Conservation (phyloP, 2,888 invertebrate genomes). For the Furcula furcula region DNA sequence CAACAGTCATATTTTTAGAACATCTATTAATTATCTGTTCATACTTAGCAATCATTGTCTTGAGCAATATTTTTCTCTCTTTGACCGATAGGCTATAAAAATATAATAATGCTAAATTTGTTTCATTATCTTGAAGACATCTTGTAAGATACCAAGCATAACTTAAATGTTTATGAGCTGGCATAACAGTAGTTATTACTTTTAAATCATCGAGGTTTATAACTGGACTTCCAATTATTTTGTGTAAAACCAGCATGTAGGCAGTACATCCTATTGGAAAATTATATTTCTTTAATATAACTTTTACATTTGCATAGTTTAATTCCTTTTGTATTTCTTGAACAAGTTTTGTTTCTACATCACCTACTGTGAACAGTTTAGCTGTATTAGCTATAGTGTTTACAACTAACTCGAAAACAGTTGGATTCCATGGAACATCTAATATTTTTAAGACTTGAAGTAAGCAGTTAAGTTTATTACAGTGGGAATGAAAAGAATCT, state of each 20-base stretch:
- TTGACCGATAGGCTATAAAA: conserved; percentile 47
- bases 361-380: conserved; percentile 64
- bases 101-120: conserved; percentile 58
- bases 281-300: conserved; percentile 72
- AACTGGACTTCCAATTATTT: conserved; percentile 48
- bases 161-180: conserved; percentile 51
- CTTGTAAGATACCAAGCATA: conserved; percentile 61
- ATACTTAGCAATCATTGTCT: conserved; percentile 58
- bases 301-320: conserved; percentile 69
- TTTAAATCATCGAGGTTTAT: conserved; percentile 64
- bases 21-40: conserved; percentile 60
- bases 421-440: conserved; percentile 69
- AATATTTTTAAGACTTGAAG: conserved; percentile 67
- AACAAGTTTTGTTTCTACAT: conserved; percentile 54
- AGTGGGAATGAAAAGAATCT: conserved; percentile 55
- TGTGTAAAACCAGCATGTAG: conserved; percentile 63
- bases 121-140: conserved; percentile 64
- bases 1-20: conserved; percentile 39
- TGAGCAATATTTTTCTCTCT: conserved; percentile 53
- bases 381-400: conserved; percentile 52
- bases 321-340: conserved; percentile 69
- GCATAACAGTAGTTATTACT: conserved; percentile 55
- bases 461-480: conserved; percentile 62
- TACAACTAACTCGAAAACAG: conserved; percentile 55
- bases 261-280: conserved; percentile 64